Evolutionary conservation across 1,140 invertebrate species (phyloP).

Genomic region (Pogonognathellus flavescens): DNA sequence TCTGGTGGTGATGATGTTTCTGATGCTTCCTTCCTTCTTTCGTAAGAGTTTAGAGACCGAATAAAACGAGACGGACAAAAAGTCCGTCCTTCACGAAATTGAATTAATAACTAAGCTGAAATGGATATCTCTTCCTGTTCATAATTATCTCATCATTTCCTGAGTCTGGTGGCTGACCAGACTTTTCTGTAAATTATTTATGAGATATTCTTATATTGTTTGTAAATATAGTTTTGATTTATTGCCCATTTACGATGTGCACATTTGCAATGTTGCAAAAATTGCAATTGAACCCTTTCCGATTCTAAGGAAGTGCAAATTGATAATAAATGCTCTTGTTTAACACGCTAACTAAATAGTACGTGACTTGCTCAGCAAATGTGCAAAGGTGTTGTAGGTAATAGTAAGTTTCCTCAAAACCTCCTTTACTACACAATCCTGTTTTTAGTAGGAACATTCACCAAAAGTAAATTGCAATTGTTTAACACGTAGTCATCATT

Average conservation of each 20-base stretch:
- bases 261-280: neutral
- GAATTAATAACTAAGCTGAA: conserved; percentile 16
- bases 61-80: conserved; percentile 11
- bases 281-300: neutral
- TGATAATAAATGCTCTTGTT: no score
- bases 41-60: neutral
- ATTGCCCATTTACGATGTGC: no score
- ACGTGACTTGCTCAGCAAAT: no score
- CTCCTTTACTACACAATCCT: no score
- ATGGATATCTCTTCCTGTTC: conserved; percentile 21
- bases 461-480: no score
- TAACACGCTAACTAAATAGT: no score
- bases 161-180: neutral
- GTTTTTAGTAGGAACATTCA: no score
- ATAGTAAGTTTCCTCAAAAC: no score
- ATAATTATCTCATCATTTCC: conserved; percentile 26
- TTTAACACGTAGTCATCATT: no score
- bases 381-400: no score
- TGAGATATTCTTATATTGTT: no score
- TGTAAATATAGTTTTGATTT: no score
- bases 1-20: neutral
- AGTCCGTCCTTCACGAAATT: neutral
- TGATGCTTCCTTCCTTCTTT: neutral
- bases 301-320: neutral
- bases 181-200: neutral